These are phyloP conservation scores for Hyles euphorbiae DNA, from an alignment of 1,140 invertebrate species.

Conservation along the genomic window DNA sequence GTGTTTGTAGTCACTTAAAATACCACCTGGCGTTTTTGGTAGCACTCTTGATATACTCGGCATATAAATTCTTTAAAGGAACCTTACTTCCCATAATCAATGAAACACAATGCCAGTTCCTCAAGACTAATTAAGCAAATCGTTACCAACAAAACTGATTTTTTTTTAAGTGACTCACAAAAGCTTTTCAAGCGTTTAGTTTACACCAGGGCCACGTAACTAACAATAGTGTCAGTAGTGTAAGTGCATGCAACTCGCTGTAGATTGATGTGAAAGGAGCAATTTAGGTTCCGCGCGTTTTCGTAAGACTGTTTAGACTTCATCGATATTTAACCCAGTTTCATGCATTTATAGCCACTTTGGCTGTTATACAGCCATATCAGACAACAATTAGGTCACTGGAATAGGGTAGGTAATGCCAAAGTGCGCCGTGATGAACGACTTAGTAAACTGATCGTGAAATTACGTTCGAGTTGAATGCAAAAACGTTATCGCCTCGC, in stretches of 20 bases:
- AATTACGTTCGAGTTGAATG: constrained; percentile 15
- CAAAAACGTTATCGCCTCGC: constrained; percentile 5
- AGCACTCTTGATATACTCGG: too few species aligned
- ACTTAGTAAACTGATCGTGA: constrained; percentile 30
- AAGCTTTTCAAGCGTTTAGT: too few species aligned
- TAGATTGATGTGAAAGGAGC: constrained; percentile 35
- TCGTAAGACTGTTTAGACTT: constrained; percentile 47
- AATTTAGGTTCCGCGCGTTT: constrained; percentile 35
- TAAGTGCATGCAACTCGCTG: background rate
- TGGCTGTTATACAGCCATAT: constrained; percentile 54
- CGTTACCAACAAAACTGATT: too few species aligned
- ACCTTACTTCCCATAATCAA: too few species aligned
- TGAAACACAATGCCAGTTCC: too few species aligned
- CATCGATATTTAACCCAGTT: constrained; percentile 72
- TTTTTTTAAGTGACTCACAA: too few species aligned
- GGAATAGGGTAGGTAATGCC: constrained; percentile 53
- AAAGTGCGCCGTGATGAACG: constrained; percentile 35
- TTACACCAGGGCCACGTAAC: too few species aligned
- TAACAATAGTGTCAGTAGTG: background rate
- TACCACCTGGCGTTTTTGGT: too few species aligned
- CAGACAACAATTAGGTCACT: constrained; percentile 66
- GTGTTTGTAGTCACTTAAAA: too few species aligned
- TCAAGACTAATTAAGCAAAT: too few species aligned
- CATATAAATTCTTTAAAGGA: too few species aligned
- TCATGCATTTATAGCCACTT: constrained; percentile 68